Evolutionary conservation across 2,888 invertebrate genomes (phyloP).

Genomic region (Operophtera brumata): DNA sequence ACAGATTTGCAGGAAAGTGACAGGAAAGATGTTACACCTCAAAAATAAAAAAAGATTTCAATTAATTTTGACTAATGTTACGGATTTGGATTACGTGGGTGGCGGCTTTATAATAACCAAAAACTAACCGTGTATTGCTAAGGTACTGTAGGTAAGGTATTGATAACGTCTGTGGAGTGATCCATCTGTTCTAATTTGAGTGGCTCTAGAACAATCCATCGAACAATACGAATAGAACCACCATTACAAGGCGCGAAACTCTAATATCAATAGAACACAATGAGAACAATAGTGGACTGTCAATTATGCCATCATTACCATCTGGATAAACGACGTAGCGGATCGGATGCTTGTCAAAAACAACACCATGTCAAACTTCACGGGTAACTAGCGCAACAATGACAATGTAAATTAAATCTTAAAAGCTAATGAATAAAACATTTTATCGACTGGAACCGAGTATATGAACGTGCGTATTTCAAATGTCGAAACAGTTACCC

Average conservation of each 20-base stretch:
- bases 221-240: conserved; percentile 68
- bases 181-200: conserved; percentile 33
- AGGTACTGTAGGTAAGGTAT: too few species aligned
- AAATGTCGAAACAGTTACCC: conserved; percentile 63
- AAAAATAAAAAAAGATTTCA: too few species aligned
- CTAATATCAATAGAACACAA: conserved; percentile 77
- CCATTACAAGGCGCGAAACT: conserved; percentile 78
- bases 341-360: conserved; percentile 73
- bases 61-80: too few species aligned
- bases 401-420: conserved; percentile 53
- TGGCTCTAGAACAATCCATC: conserved; percentile 45
- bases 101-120: too few species aligned
- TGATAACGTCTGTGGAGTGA: neutral
- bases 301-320: conserved; percentile 80
- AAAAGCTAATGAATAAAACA: conserved; percentile 46
- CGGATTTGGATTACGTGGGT: too few species aligned
- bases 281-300: conserved; percentile 78
- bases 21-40: too few species aligned
- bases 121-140: too few species aligned
- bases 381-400: conserved; percentile 37
- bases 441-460: conserved; percentile 34
- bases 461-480: conserved; percentile 63
- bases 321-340: conserved; percentile 76
- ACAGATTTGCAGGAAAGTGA: too few species aligned
- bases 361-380: conserved; percentile 65